phyloP scores from a whole-genome alignment of 2,888 invertebrate genomes.

The Aphelenchoides bicaudatus region DNA sequence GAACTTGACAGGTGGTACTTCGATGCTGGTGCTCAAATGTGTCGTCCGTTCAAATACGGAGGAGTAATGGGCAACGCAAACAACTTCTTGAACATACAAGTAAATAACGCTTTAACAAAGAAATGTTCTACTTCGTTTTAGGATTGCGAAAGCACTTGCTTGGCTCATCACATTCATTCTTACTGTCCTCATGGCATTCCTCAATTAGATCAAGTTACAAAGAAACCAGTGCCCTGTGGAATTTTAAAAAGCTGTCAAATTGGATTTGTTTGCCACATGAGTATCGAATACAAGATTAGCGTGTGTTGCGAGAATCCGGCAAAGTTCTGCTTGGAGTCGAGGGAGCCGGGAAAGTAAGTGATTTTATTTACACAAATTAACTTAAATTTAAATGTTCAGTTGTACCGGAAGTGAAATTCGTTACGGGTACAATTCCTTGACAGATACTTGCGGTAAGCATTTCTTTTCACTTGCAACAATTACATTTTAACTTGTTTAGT shows the following conservation, averaged over 20 bases:
- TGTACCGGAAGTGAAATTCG: conserved; percentile 45
- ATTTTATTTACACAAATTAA: no score
- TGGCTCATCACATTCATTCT: no score
- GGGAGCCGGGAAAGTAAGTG: conserved; percentile 56
- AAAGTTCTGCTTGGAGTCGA: conserved; percentile 53
- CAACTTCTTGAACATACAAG: conserved; percentile 50
- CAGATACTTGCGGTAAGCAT: conserved; percentile 48
- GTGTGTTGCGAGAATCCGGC: conserved; percentile 58
- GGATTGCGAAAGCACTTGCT: no score
- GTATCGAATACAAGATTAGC: conserved; percentile 49
- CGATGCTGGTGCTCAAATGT: conserved; percentile 43
- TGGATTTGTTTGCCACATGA: conserved; percentile 58
- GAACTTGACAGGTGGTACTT: conserved; percentile 56
- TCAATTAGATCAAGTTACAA: conserved; percentile 37
- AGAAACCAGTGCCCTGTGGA: conserved; percentile 48
- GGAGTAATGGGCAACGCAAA: conserved; percentile 57
- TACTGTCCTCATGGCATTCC: conserved; percentile 57
- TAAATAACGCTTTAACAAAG: no score
- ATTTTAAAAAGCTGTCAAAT: conserved; percentile 51
- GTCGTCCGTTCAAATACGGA: conserved; percentile 51
- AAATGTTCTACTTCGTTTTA: no score
- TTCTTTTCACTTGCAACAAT: no score
- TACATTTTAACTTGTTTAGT: no score
- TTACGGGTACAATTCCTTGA: conserved; percentile 50
- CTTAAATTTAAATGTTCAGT: no score